A percentile compares a stretch with the other conserved stretches of the same genome.
Conservation (phyloP, 2,797 vertebrate species). For the Pyrrhura leucotis region DNA sequence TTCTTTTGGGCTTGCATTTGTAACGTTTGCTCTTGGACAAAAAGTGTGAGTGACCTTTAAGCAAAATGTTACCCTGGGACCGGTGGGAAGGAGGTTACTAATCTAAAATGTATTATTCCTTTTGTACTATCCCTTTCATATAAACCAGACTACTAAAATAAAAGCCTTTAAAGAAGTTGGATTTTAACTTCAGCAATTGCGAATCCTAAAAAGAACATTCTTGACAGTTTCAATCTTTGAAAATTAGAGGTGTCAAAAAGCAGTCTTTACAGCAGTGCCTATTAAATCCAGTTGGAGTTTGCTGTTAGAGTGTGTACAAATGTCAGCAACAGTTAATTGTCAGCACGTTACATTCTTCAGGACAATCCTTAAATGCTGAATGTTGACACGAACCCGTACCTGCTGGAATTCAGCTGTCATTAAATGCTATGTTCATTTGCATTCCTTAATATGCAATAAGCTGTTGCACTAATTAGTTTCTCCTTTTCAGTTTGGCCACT, state of each 20-base stretch:
- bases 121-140: neutral
- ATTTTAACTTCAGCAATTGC: neutral
- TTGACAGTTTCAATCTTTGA: neutral
- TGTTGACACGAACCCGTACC: neutral
- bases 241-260: neutral
- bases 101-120: neutral
- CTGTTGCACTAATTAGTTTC: neutral
- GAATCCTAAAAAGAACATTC: neutral
- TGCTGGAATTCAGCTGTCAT: neutral
- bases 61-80: neutral
- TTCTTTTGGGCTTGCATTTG: neutral
- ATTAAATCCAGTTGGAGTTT: neutral
- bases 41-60: neutral
- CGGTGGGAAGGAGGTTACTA: neutral
- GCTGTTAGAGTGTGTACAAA: neutral
- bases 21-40: neutral
- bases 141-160: neutral
- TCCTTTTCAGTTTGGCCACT: neutral
- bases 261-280: neutral
- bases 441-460: neutral
- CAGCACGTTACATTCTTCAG: neutral
- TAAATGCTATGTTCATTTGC: neutral
- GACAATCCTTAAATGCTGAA: neutral
- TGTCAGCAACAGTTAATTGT: neutral
- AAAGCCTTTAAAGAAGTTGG: neutral